Conservation (phyloP, 2,113 vertebrate genomes). For the Ochotona princeps region DNA sequence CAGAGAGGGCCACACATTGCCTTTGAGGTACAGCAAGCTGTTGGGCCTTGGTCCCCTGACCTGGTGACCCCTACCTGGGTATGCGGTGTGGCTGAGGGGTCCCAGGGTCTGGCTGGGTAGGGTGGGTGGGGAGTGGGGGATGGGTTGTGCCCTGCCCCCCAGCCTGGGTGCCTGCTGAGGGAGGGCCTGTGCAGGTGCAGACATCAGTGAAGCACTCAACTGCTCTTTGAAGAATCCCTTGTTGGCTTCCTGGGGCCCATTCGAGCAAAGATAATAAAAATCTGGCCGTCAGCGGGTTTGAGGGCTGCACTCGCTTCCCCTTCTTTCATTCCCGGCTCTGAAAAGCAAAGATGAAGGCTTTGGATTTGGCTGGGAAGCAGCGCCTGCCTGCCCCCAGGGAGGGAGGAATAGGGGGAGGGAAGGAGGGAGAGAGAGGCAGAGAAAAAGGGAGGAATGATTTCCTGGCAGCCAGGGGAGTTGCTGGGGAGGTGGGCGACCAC, state of each 20-base stretch:
- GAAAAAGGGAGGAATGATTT: conserved; percentile 26
- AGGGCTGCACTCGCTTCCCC: conserved; percentile 74
- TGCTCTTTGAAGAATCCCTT: conserved; percentile 79
- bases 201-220: conserved; percentile 77
- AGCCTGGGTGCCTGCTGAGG: fast-evolving
- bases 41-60: not conserved
- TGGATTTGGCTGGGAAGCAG: conserved; percentile 76
- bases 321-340: conserved; percentile 76
- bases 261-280: conserved; percentile 84
- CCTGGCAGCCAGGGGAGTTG: conserved; percentile 39
- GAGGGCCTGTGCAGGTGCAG: conserved; percentile 82
- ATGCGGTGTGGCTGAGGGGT: not conserved
- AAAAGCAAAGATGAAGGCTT: conserved; percentile 81
- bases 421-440: not conserved
- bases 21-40: not conserved
- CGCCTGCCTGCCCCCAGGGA: conserved; percentile 37
- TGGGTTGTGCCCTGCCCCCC: not conserved
- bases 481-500: conserved; percentile 50
- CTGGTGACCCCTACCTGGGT: not conserved
- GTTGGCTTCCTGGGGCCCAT: conserved; percentile 80
- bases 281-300: conserved; percentile 86
- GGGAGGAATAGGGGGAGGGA: conserved; percentile 58
- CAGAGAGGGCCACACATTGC: conserved; percentile 51
- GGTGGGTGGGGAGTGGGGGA: not conserved
- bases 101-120: not conserved